phyloP scores from a whole-genome alignment of 2,113 vertebrate species.

The Phrynocephalus versicolor region DNA sequence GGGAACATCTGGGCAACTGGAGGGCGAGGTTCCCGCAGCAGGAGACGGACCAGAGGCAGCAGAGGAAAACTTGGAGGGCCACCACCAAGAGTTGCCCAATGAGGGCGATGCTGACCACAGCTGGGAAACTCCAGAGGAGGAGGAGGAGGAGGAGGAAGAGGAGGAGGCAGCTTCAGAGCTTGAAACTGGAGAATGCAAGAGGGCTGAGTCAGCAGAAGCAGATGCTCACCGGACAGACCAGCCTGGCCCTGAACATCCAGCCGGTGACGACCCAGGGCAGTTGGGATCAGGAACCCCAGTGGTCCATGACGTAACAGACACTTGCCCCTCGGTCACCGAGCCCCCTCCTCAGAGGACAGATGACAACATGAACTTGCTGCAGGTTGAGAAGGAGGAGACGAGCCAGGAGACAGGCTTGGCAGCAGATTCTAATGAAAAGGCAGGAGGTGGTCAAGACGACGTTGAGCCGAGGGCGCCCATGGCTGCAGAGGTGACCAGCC shows the following conservation, averaged over 20 bases:
- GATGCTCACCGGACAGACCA: fast-evolving
- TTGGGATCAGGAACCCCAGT: fast-evolving
- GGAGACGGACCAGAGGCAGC: fast-evolving
- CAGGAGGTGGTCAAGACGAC: not conserved
- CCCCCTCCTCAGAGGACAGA: not conserved
- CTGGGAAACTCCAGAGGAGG: not conserved
- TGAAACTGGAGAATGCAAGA: not conserved
- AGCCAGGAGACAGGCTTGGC: fast-evolving
- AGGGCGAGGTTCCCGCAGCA: not conserved
- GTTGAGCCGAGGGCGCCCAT: fast-evolving
- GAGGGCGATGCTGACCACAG: not conserved
- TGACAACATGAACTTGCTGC: fast-evolving
- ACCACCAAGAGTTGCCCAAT: fast-evolving
- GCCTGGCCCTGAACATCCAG: fast-evolving
- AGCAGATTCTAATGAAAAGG: fast-evolving
- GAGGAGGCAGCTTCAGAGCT: slow-evolving; percentile 3
- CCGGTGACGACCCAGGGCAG: no score
- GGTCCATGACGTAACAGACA: fast-evolving
- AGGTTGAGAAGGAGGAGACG: fast-evolving
- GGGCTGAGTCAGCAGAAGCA: fast-evolving
- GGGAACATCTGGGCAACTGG: fast-evolving
- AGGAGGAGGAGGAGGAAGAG: not conserved
- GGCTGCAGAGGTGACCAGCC: fast-evolving
- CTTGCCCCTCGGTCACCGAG: fast-evolving
- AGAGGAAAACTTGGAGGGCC: fast-evolving